phyloP scores from a whole-genome alignment of 2,888 invertebrate genomes.

The Nomada ferruginata region DNA sequence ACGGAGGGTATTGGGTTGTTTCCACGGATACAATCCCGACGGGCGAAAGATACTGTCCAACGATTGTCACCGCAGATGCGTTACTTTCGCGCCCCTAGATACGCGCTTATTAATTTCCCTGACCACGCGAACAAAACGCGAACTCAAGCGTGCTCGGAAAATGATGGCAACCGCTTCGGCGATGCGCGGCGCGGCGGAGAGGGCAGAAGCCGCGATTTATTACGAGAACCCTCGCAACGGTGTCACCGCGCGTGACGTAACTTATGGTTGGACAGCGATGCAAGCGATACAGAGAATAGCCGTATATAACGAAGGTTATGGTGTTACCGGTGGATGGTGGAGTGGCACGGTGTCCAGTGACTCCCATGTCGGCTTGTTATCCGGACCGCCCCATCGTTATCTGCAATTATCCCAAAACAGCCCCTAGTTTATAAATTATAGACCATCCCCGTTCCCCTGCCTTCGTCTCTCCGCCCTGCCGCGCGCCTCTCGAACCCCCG shows the following conservation, averaged over 20 bases:
- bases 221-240: constrained; percentile 52
- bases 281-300: constrained; percentile 67
- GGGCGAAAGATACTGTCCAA: background rate
- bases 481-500: constrained; percentile 48
- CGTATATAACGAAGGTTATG: constrained; percentile 74
- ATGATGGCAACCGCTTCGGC: background rate
- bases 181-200: too few relatives aligned
- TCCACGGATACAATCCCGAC: background rate
- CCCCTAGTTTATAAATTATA: constrained; percentile 84
- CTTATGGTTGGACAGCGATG: constrained; percentile 64
- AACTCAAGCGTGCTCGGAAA: background rate
- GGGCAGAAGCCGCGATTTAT: constrained; percentile 59
- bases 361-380: constrained; percentile 84
- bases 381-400: constrained; percentile 83
- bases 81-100: too few relatives aligned
- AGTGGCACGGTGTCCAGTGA: constrained; percentile 82
- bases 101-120: background rate
- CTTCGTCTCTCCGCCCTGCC: background rate
- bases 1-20: background rate
- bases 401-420: constrained; percentile 84
- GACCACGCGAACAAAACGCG: too few relatives aligned
- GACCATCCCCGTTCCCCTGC: constrained; percentile 73
- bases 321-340: constrained; percentile 72
- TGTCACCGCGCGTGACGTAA: constrained; percentile 68
- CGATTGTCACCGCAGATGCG: background rate